Conservation (phyloP, 1,140 invertebrate species). For the Ostrea edulis region DNA sequence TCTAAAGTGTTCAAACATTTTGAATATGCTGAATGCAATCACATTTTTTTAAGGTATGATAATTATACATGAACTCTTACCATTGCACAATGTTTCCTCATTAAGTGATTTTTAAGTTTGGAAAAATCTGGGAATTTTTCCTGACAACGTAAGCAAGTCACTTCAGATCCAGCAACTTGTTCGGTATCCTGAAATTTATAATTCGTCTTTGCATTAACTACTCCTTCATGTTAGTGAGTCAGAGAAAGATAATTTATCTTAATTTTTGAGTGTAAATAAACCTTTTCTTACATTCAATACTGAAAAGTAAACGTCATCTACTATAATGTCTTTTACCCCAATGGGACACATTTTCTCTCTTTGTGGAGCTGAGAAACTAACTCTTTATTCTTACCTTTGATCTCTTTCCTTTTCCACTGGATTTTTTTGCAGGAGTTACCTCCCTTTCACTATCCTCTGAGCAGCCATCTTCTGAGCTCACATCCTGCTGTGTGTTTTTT, state of each 20-base stretch:
- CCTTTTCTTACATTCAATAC: too few relatives aligned
- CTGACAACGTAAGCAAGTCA: slow-evolving; percentile 1
- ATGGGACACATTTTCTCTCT: too few relatives aligned
- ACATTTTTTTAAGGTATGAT: too few relatives aligned
- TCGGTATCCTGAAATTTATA: neutral
- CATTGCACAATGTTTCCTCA: neutral
- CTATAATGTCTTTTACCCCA: too few relatives aligned
- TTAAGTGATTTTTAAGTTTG: neutral
- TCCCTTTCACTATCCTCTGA: neutral
- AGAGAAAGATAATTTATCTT: neutral
- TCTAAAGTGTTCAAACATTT: too few relatives aligned
- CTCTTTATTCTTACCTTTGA: neutral
- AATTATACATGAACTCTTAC: neutral
- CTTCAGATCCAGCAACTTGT: neutral
- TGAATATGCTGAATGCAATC: too few relatives aligned
- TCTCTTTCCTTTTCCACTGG: neutral
- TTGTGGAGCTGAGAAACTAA: too few relatives aligned
- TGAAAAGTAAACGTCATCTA: too few relatives aligned
- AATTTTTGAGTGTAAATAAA: too few relatives aligned
- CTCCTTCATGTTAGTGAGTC: neutral
- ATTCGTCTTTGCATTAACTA: too few relatives aligned
- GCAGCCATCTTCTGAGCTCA: neutral
- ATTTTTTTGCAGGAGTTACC: neutral
- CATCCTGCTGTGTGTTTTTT: neutral
- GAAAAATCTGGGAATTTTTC: neutral